Evolutionary conservation across 2,888 invertebrate genomes (phyloP), one percentile per base, ranked within the genome.

Genomic region (Cremastobaeus sp.): DNA sequence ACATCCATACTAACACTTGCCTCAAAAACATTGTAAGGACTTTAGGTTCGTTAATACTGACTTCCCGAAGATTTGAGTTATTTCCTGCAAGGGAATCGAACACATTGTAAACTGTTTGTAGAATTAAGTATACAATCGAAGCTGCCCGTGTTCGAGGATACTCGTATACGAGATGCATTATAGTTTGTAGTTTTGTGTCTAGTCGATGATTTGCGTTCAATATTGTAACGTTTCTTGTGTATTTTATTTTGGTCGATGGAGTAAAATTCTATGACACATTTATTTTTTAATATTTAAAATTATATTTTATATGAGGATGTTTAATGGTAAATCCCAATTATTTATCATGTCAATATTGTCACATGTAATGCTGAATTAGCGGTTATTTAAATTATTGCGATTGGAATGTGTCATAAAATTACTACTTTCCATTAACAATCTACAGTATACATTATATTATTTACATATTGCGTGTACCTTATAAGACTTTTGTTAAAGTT

Each of bases 131-230:
- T 37, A 17, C 5, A 65, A 30, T 39, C 28, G 54, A 62, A 71
- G 71, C 71, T 71, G 45, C 71, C 66, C 59, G 72, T 60, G 64
- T 72, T 65, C 25, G 45, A 72, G 65, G 70, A 71, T 71, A 75
- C 50, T 52, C 70, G 54, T 76, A 77, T 52, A 69, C 72, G 65
- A 64, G 57, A 71, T 70, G 68, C 62, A 41, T 57, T 52, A 37
- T 73, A 71, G 75, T 60, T 66, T 71, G 74, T 73, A 66, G 73
- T 75, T 72, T 59, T 25, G 37, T 60, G 28, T 72, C 72, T 72
- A 72, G 72, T 72, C 72, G 65, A 72, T 72, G 47, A 62, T 37
- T 71, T 65, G 52, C 59, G 59, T 52, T 64, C 11, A 55, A 34
- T 48, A 64, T 41, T 71, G 30, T 55, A 62, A 48, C 25, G 41